phyloP scores from a whole-genome alignment of 2,888 invertebrate genomes.

The Lasioglossum marginatum region DNA sequence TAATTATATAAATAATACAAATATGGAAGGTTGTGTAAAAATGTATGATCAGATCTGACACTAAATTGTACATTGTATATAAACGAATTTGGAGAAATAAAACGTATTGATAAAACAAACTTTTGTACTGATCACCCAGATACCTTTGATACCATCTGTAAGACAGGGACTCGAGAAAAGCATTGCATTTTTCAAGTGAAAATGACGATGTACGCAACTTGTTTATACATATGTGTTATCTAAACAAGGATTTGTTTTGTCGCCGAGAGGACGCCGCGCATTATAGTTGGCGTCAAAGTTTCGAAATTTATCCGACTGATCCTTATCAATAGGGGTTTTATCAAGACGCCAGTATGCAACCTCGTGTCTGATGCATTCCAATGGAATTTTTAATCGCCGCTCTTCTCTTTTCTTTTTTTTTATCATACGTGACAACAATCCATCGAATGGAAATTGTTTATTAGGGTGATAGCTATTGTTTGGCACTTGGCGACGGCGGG shows the following conservation, averaged over 20 bases:
- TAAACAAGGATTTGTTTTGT: not conserved
- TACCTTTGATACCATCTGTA: not conserved
- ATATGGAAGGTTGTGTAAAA: not conserved
- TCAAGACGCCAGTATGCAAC: slow-evolving; percentile 16
- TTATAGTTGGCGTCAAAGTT: slow-evolving; percentile 29
- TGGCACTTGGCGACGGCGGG: slow-evolving; percentile 71
- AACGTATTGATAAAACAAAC: not conserved
- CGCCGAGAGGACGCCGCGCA: not conserved
- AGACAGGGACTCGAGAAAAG: not conserved
- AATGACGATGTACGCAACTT: not conserved
- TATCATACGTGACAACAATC: slow-evolving; percentile 61
- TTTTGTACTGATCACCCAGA: not conserved
- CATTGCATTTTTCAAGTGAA: not conserved
- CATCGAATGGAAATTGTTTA: slow-evolving; percentile 65
- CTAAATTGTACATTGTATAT: not conserved
- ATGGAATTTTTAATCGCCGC: slow-evolving; percentile 34
- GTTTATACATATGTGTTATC: not conserved
- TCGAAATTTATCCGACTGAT: slow-evolving; percentile 39
- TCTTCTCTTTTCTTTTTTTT: slow-evolving; percentile 53
- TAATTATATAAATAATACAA: not conserved
- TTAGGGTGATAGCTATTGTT: slow-evolving; percentile 68
- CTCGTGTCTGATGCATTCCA: slow-evolving; percentile 42
- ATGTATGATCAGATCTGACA: not conserved
- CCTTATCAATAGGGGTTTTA: slow-evolving; percentile 33
- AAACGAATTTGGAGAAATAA: not conserved